Base-by-base conservation (phyloP, 23 tunicate genomes). In the Ciona savignyi region DNA sequence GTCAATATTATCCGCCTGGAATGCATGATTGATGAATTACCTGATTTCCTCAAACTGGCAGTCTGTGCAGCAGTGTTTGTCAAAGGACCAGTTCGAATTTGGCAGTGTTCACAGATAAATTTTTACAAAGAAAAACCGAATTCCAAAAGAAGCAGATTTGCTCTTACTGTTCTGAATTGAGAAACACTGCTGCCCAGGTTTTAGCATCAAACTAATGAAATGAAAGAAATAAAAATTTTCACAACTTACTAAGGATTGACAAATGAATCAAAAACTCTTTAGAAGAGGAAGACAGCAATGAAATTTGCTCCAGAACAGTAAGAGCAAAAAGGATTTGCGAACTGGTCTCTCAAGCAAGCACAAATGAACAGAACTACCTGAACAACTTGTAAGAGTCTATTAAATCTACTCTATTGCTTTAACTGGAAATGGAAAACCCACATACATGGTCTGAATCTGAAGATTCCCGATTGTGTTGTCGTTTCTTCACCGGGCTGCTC, bases 61-160 rank as follows among this genome's bases (percentile, higher is more conserved):
- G 32, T 42, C 63, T 26, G 69, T 24, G 68, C 85, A 81, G 85
- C 85, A 81, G 85, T 81, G 85, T 66, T 73, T 81, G 84, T 49
- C 27, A 51, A 27, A 9, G 48, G 62, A 27, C 65, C 64, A 72
- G 65, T 34, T 70, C 49, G 56, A 42, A 42, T 6, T 42, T 15
- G 56, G n/a, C 56, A 42, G 56, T 42, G 56, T 42, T 42, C 56
- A 42, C 56, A 42, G 56, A 42, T 42, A 42, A 42, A 42, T 42
- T 42, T 42, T 42, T 42, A 15, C 56, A 15, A 15, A 42, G 15
- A 42, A 42, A 42, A 42, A 42, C 11, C 56, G 9, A 9, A 42
- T 42, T 42, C n/a, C n/a, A n/a, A n/a, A n/a, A n/a, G n/a, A n/a
- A n/a, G n/a, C n/a, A n/a, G n/a, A n/a, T 42, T 42, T 42, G 56